Evolutionary conservation across 92 coral and sea anemone genomes (phyloP), one percentile per base, ranked within the genome.

Genomic region (Epizoanthus ramosus): DNA sequence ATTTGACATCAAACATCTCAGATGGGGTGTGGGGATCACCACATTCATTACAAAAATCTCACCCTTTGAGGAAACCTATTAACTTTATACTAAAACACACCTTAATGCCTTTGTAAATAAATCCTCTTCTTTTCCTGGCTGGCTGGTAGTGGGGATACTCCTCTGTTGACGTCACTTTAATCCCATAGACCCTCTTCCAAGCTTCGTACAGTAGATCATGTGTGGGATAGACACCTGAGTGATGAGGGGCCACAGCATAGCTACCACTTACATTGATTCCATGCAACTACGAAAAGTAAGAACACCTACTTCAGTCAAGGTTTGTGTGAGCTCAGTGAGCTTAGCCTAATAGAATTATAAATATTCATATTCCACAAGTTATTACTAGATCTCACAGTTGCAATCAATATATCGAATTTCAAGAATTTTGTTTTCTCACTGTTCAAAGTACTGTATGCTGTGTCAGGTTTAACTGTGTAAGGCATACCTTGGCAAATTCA

Each of bases 161-260:
- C 63, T 96, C 99, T 10, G 99, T 94, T 37, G 99, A 94, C 0
- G 99, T 96, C 17, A 87, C 99, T 85, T 90, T 92, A n/a, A 96
- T 79, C 24, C 86, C 89, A 53, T 90, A 84, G 66, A 87, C 90
- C 63, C 54, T 74, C 68, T 81, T 90, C 99, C 99, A 96, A 6
- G 85, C 94, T 58, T 94, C 94, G 67, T 96, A 96, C 10, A 96
- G 87, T 21, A 96, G 39, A 52, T 96, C 96, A 82, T 94, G 91
- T 1, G 91, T 79, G 16, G 99, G 99, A 57, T 93, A 96, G 4
- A 96, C 99, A 0, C 99, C 99, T 13, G 99, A 96, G 45, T 96
- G 99, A 63, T 96, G 99, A 2, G 99, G 99, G 0, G 98, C 89
- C 0, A 96, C 98, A 0, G 99, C 97, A 76, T 96, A 96, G 21